Evolutionary conservation across 2,113 vertebrate genomes (phyloP).

Genomic region (Phyllostomus discolor): DNA sequence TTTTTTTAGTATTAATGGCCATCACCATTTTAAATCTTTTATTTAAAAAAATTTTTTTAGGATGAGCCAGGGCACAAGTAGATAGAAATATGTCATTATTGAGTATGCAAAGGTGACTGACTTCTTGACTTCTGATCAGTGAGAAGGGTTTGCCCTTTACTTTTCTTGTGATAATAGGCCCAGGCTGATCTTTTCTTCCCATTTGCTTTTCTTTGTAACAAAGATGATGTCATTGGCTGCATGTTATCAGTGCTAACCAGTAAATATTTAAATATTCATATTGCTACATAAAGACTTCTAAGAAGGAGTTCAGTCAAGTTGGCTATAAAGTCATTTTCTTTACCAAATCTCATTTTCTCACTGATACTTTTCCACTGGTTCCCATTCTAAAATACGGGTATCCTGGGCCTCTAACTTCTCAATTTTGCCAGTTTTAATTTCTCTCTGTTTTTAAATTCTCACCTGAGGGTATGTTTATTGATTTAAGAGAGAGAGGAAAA

Average conservation of each 20-base stretch:
- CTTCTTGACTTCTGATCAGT: not conserved
- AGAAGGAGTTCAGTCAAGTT: not conserved
- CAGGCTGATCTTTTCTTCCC: not conserved
- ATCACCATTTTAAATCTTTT: not conserved
- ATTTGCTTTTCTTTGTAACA: constrained; percentile 2
- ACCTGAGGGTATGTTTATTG: no score
- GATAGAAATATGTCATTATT: not conserved
- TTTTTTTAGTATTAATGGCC: not conserved
- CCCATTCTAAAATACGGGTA: constrained; percentile 25
- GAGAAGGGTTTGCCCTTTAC: not conserved
- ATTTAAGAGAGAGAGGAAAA: no score
- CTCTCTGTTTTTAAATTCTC: no score
- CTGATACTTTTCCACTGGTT: not conserved
- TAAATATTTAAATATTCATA: not conserved
- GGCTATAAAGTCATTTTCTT: not conserved
- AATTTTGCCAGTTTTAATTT: not conserved
- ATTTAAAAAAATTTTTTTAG: not conserved
- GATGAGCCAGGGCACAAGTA: not conserved
- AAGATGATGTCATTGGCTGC: not conserved
- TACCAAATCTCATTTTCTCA: not conserved
- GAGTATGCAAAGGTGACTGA: not conserved
- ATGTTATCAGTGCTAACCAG: not conserved
- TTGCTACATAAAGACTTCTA: not conserved
- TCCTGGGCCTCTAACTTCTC: not conserved
- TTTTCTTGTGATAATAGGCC: not conserved